phyloP scores from a whole-genome alignment of 1,140 invertebrate genomes.

The Papilio aristodemus region DNA sequence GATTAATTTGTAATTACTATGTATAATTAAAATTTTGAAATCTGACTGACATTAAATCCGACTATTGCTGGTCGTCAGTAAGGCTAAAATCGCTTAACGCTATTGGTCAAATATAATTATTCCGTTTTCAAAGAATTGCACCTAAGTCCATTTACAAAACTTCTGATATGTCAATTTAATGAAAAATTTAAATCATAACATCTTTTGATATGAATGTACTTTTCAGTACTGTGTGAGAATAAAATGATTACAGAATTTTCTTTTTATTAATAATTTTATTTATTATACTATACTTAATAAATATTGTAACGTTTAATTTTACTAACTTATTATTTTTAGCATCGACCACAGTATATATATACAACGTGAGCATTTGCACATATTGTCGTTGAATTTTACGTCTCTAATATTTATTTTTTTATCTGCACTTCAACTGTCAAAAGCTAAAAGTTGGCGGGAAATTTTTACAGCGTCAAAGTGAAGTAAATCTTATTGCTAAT shows the following conservation, averaged over 20 bases:
- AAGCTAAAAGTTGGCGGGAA: constrained; percentile 4
- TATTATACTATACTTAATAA: background rate
- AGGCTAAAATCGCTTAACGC: background rate
- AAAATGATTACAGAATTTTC: no score
- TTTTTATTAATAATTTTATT: background rate
- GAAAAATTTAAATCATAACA: constrained; percentile 1
- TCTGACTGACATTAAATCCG: no score
- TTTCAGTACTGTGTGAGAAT: no score
- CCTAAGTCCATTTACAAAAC: background rate
- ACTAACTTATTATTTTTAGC: background rate
- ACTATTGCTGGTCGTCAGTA: background rate
- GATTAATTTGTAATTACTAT: no score
- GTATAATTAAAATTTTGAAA: no score
- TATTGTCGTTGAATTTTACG: constrained; percentile 60
- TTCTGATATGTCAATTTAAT: constrained; percentile 18
- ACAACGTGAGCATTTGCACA: constrained; percentile 57
- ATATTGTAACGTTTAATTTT: no score
- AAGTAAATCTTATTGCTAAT: background rate
- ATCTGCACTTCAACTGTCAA: background rate
- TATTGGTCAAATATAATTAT: constrained; percentile 5
- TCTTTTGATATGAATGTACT: background rate
- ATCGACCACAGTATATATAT: constrained; percentile 50
- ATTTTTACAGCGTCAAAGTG: constrained; percentile 14
- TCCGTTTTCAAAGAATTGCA: background rate
- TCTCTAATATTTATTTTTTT: background rate